Evolutionary conservation across 1,140 invertebrate species (phyloP), one percentile per base, ranked within the genome.

Genomic region (Brachionus plicatilis): DNA sequence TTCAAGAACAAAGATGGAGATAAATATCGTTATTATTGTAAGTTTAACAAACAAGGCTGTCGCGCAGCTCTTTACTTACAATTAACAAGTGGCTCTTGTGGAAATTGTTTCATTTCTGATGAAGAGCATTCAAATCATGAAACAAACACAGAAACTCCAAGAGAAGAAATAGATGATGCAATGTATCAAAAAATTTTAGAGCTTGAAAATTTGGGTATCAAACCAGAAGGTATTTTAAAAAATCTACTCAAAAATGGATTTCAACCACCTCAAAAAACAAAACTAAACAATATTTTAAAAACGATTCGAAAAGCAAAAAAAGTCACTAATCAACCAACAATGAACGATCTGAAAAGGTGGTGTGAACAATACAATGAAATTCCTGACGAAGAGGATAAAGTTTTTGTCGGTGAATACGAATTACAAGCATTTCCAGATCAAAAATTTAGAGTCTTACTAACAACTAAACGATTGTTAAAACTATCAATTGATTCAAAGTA

Each of bases 281-380:
- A 37, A 72, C 37, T 43, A 41, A 72, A 72, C 29, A 72, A 72
- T 43, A 43, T 72, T 37, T 72, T 72, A 72, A 72, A 72, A 41
- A 17, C 68, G 37, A 72, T 72, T 72, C 68, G 68, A 72, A 72
- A 41, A 43, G 29, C 68, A 37, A 72, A 72, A 72, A 72, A 37
- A 72, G 68, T 72, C 37, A 72, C 29, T 72, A 72, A 72, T 41
- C 68, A 72, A 72, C 33, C 33, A 72, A 72, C 68, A 37, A 33
- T 72, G n/a, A 41, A 72, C 37, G 29, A 41, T 72, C 37, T 72
- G 27, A 72, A 72, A 72, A 37, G n/a, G 29, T 72, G 68, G 68
- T 72, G 68, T 72, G 68, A 72, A 72, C 29, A 72, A 72, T 72
- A 72, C 68, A 72, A 72, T 41, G 29, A 72, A 72, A 72, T 72